These are phyloP conservation scores for Plectropomus leopardus DNA, from an alignment of 2,113 vertebrate species.

Conservation along the genomic window DNA sequence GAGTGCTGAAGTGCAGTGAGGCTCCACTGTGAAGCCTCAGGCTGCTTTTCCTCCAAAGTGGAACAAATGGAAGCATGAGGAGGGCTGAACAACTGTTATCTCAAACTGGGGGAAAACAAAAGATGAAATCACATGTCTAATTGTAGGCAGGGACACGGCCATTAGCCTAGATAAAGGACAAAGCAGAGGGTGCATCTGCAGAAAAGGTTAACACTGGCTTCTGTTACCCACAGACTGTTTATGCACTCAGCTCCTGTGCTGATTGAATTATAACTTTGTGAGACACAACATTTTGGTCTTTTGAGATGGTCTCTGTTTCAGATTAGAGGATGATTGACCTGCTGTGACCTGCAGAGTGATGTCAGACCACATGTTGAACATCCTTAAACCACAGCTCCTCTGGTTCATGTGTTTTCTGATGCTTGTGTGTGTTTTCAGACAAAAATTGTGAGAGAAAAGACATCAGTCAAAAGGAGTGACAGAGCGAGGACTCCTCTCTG, in stretches of 20 bases:
- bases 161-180: conserved; percentile 10
- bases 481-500: too few relatives aligned
- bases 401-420: neutral
- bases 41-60: conserved; percentile 47
- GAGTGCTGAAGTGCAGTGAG: neutral
- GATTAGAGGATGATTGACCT: neutral
- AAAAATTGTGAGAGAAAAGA: too few relatives aligned
- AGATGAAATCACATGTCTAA: conserved; percentile 34
- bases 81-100: conserved; percentile 42
- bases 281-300: neutral
- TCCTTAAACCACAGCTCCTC: neutral
- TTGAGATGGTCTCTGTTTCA: neutral
- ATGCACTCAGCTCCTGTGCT: neutral
- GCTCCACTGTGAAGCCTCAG: conserved; percentile 26
- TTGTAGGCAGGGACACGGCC: neutral
- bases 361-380: neutral
- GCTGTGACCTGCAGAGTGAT: neutral
- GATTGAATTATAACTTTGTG: neutral
- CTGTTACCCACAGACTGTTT: neutral
- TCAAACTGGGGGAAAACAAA: conserved; percentile 30
- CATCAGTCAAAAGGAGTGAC: too few relatives aligned
- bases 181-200: neutral
- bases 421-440: too few relatives aligned
- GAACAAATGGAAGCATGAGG: conserved; percentile 53
- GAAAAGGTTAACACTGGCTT: neutral